Base-by-base conservation (phyloP, 2,113 vertebrate genomes). In the Corydoras sp. region DNA sequence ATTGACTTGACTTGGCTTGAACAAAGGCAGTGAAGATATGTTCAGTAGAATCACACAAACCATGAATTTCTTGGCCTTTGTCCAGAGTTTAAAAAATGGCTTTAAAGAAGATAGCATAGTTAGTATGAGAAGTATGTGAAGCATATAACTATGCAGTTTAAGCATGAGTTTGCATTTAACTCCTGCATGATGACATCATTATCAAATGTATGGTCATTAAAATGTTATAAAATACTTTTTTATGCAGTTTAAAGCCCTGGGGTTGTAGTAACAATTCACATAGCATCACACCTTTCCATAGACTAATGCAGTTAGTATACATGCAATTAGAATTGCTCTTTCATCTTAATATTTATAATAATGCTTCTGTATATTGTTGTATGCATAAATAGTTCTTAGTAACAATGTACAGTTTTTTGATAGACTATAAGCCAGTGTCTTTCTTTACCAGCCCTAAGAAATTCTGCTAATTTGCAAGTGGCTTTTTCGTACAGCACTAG, bases 401-500 rank as follows among this genome's bases (percentile, higher is more conserved):
- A 9, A 50, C 72, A 75, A 43, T 11, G 58, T 32, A 7, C 60
- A 63, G 54, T 15, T 56, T 14, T 12, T 13, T 13, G 12, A 4
- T 13, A 55, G 53, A 55, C 53, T 11, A n/a, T 10, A 51, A 50
- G 54, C 50, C 49, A 9, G 11, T 32, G 69, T 72, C 73, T 65
- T 73, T 65, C 74, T 82, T 83, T 81, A 80, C 85, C 76, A 83
- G 69, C 66, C 76, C 5, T 68, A 75, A 80, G 65, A 71, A 10
- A 69, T 76, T 82, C 85, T 77, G 82, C 81, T 81, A 77, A 84
- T 85, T 84, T 83, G 79, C 82, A 83, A 81, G 72, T 65, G 61
- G 12, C 58, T 78, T 78, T 85, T 78, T 85, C 72, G 84, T 31
- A 67, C 80, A 74, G 60, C 76, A 60, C 75, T n/a, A 18, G 76